Evolutionary conservation across 2,888 invertebrate genomes (phyloP).

Genomic region (Calameuta pallipes): DNA sequence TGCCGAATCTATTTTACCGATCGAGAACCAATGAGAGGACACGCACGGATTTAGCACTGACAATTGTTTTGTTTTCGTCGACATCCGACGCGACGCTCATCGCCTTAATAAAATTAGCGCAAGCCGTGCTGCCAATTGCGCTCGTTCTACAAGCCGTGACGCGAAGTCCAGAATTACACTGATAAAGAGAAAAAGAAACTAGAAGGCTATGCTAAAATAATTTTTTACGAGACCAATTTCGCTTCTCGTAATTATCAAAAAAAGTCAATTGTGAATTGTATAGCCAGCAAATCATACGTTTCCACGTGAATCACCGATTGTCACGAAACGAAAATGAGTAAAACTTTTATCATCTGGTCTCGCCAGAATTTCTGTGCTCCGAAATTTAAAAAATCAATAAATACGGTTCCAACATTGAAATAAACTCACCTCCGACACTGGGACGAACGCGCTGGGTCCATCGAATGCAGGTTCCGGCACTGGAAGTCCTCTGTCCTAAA

Average conservation of each 20-base stretch:
- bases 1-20: constrained; percentile 25
- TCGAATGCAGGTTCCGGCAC: constrained; percentile 69
- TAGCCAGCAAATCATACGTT: neutral
- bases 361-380: neutral
- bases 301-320: neutral
- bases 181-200: neutral
- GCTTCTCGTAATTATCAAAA: neutral
- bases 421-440: constrained; percentile 69
- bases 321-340: neutral
- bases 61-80: constrained; percentile 46
- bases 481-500: constrained; percentile 70
- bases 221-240: neutral
- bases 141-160: neutral
- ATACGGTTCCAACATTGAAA: too few relatives aligned
- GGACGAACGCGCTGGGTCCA: constrained; percentile 71
- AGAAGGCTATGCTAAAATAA: neutral
- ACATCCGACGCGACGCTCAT: neutral
- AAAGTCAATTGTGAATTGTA: neutral
- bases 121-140: constrained; percentile 3
- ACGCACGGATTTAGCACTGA: constrained; percentile 37
- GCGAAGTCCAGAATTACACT: neutral
- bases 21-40: constrained; percentile 19
- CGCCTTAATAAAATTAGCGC: constrained; percentile 7
- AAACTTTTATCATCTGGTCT: neutral
- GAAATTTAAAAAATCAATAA: neutral